Base-by-base conservation (phyloP, 2,797 vertebrate species). In the Sebastes kiyomatsui region DNA sequence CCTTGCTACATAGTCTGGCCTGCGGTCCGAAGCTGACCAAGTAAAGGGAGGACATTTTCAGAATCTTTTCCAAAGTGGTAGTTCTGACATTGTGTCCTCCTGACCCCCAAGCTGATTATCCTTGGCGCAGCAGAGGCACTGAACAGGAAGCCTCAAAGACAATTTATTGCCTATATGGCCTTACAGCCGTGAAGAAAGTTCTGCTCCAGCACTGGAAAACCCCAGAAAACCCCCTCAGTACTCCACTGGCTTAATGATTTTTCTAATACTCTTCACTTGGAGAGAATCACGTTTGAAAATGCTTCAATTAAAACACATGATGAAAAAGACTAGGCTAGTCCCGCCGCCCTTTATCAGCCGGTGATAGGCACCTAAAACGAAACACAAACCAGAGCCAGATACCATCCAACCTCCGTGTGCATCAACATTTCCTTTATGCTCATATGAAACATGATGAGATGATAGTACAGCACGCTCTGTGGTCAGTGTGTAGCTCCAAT, bases 311-410 rank as follows among this genome's bases (percentile, higher is more conserved):
- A 42, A 42, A 25, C 1, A 27, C 33, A 64, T 35, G 59, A n/a
- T 12, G 32, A 3, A n/a, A 10, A 52, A 20, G 1, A 18, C 42
- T 46, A 18, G 42, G 16, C 16, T 46, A 30, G 38, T 33, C 23
- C 30, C 7, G 12, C 20, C 38, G 28, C 32, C 18, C 59, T 52
- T 70, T 52, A 72, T 80, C 25, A 62, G 66, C 22, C 60, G 69
- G 22, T 27, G 35, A 82, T 3, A 69, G 4, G 6, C 52, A n/a
- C 20, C 46, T 68, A 6, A 69, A 65, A 23, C 5, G 11, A 61
- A 72, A 77, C 56, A 27, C 11, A 59, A 73, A 78, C 38, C 42
- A 61, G 4, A 60, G 22, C 0, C 56, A 68, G 81, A 81, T 73
- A 83, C 59, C 61, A 74, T 78, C 28, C 55, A 69, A 46, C 61